These are phyloP conservation scores for Pygoscelis adeliae DNA, from an alignment of 2,113 vertebrate species.

Conservation along the genomic window DNA sequence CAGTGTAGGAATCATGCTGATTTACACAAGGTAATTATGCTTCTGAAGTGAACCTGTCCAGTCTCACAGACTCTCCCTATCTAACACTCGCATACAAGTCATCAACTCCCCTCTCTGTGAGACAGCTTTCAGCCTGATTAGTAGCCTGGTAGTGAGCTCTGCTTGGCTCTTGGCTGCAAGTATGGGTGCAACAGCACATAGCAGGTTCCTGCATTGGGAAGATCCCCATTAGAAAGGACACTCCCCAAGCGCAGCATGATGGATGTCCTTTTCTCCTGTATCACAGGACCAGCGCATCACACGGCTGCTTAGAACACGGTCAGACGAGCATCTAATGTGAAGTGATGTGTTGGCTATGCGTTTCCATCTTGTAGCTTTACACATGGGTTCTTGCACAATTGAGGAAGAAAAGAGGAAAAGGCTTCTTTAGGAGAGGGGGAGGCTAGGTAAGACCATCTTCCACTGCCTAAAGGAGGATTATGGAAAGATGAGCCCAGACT, in stretches of 20 bases:
- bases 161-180: background rate
- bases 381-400: background rate
- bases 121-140: background rate
- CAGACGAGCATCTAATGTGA: background rate
- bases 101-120: rapidly evolving
- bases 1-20: background rate
- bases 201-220: background rate
- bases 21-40: background rate
- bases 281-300: background rate
- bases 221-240: background rate
- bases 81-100: background rate
- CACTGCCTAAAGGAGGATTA: background rate
- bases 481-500: background rate
- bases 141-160: background rate
- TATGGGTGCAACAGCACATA: background rate
- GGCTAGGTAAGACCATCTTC: background rate
- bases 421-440: background rate
- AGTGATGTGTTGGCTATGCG: background rate
- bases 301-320: background rate
- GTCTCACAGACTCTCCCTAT: background rate
- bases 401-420: background rate
- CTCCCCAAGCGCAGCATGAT: background rate
- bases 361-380: background rate
- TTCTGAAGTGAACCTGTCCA: background rate
- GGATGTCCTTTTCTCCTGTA: background rate